A percentile compares a stretch with the other conserved stretches of the same genome.
These are phyloP conservation scores for Eupithecia dodoneata DNA, from an alignment of 2,888 invertebrate genomes.

Conservation along the genomic window DNA sequence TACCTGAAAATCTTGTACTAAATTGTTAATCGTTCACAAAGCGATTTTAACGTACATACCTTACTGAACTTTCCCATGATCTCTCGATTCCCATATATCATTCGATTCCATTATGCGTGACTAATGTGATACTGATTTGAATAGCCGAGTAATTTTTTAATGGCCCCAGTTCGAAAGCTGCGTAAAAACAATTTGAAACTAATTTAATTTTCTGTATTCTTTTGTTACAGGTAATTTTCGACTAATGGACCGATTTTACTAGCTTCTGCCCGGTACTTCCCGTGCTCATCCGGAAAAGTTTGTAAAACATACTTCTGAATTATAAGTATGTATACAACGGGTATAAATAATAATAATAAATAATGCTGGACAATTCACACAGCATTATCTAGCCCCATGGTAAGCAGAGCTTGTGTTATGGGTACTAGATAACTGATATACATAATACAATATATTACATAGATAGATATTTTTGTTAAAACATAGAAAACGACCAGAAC, in stretches of 20 bases:
- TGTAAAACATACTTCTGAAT: background rate
- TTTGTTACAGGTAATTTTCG: conserved; percentile 16
- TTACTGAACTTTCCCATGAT: conserved; percentile 31
- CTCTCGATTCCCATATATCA: conserved; percentile 39
- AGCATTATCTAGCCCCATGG: no score
- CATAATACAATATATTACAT: no score
- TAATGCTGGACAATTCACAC: no score
- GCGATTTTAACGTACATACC: background rate
- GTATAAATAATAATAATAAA: no score
- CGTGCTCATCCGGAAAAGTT: background rate
- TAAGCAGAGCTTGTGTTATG: no score
- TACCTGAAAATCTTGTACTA: background rate
- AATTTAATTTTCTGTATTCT: background rate
- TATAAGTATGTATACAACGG: no score
- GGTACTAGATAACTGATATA: no score
- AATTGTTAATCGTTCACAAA: background rate
- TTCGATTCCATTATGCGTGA: conserved; percentile 40
- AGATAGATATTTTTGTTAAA: no score
- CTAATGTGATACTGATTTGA: conserved; percentile 41
- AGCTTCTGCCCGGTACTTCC: background rate
- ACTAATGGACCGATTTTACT: background rate
- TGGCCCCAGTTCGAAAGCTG: conserved; percentile 16
- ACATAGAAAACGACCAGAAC: no score
- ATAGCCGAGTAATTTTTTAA: conserved; percentile 35
- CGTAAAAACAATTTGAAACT: conserved; percentile 17